Evolutionary conservation across 53 echinoderm and acorn worm genomes (phyloP).

Genomic region (Holothuria leucospilota): DNA sequence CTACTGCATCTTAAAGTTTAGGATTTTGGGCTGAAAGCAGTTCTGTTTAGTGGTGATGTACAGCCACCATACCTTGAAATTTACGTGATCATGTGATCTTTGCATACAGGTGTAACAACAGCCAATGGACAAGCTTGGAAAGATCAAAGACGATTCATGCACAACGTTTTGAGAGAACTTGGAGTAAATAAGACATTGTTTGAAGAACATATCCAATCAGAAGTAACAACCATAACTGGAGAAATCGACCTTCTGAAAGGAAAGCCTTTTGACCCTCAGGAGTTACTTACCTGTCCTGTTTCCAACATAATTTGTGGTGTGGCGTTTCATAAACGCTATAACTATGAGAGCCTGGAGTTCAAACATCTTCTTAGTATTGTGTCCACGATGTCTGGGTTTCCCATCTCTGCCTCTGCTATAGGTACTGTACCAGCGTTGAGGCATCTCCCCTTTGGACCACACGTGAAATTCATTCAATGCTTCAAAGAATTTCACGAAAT

Average conservation of each 20-base stretch:
- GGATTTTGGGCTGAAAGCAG: too few species aligned
- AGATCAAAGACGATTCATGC: constrained; percentile 67
- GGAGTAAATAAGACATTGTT: constrained; percentile 75
- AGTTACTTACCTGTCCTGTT: constrained; percentile 43
- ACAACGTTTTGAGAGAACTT: constrained; percentile 60
- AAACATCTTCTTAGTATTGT: constrained; percentile 33
- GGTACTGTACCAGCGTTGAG: constrained; percentile 55
- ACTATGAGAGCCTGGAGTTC: constrained; percentile 63
- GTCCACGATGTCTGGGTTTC: not conserved
- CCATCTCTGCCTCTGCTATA: constrained; percentile 37
- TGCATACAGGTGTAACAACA: constrained; percentile 5
- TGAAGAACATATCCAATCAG: constrained; percentile 59
- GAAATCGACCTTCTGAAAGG: constrained; percentile 37
- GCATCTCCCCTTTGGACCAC: constrained; percentile 51
- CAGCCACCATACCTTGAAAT: too few species aligned
- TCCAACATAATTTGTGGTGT: constrained; percentile 78
- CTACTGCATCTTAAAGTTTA: too few species aligned
- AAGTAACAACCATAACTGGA: constrained; percentile 41
- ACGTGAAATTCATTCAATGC: constrained; percentile 7
- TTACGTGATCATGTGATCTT: too few species aligned
- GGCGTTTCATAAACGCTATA: constrained; percentile 63
- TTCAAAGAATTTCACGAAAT: constrained; percentile 45
- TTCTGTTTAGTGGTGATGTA: too few species aligned
- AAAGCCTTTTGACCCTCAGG: constrained; percentile 58
- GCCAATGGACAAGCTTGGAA: constrained; percentile 52